Percentiles rank a stretch among this genome's conserved stretches.
phyloP scores from a whole-genome alignment of 2,113 vertebrate genomes.

The Seriola rivoliana region DNA sequence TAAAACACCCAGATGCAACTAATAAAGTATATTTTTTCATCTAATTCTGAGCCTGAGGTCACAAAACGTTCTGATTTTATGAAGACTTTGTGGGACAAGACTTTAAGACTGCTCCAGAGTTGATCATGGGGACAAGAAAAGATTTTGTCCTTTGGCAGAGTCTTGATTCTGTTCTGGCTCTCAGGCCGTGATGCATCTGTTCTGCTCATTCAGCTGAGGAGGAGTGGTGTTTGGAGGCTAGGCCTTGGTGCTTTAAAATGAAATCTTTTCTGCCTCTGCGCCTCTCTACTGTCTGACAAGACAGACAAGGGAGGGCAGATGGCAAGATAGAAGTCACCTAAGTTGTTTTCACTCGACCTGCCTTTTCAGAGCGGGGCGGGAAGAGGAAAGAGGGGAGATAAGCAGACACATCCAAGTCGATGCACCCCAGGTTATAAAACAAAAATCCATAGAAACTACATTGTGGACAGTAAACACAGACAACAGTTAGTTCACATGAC shows the following conservation, averaged over 20 bases:
- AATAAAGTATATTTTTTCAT: background rate
- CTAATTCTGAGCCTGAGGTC: background rate
- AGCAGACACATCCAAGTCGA: constrained; percentile 4
- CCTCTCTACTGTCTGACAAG: background rate
- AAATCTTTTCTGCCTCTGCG: constrained; percentile 27
- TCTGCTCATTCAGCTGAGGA: constrained; percentile 46
- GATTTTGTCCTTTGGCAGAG: constrained; percentile 11
- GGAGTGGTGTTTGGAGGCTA: constrained; percentile 12
- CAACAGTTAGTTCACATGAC: background rate
- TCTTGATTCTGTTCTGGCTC: constrained; percentile 20
- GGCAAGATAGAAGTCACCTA: constrained; percentile 6
- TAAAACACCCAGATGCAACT: background rate
- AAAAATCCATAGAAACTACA: background rate
- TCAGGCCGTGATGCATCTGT: constrained; percentile 17
- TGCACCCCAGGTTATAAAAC: background rate
- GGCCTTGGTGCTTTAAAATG: constrained; percentile 41
- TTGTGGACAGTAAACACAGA: background rate
- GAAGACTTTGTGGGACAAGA: background rate
- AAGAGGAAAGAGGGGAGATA: background rate
- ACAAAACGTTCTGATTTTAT: background rate
- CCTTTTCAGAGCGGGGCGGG: constrained; percentile 22
- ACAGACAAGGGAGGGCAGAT: constrained; percentile 1
- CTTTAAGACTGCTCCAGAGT: background rate
- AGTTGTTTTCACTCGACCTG: constrained; percentile 38
- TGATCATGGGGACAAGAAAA: background rate